These are phyloP conservation scores for Lydus trimaculatus DNA, from an alignment of 2,888 invertebrate species.

Conservation along the genomic window DNA sequence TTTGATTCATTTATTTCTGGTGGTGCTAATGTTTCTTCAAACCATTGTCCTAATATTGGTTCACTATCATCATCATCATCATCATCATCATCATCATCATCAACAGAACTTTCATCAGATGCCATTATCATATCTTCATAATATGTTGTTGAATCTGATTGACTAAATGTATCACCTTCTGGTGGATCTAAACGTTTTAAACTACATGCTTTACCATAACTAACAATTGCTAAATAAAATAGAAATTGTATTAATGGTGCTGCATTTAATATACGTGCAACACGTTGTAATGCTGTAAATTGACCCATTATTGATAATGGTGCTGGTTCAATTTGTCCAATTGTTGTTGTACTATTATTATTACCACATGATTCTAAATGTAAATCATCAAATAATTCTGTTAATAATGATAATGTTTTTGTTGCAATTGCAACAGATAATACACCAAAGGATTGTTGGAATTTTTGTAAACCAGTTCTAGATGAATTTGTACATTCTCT, in stretches of 20 bases:
- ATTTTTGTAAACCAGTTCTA: conserved; percentile 74
- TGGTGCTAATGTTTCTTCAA: conserved; percentile 91
- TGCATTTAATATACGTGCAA: conserved; percentile 73
- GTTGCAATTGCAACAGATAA: conserved; percentile 89
- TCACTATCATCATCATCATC: conserved; percentile 88
- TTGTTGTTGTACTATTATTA: conserved; percentile 49
- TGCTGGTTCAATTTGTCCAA: conserved; percentile 64
- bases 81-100: conserved; percentile 86
- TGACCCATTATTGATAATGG: conserved; percentile 70
- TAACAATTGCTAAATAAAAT: conserved; percentile 87
- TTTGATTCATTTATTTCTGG: conserved; percentile 71
- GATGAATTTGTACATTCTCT: conserved; percentile 58
- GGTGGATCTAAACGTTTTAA: conserved; percentile 83
- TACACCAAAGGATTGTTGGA: conserved; percentile 88
- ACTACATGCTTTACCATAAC: conserved; percentile 89
- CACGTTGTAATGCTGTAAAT: conserved; percentile 73
- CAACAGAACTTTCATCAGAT: conserved; percentile 88
- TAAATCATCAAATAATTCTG: conserved; percentile 78
- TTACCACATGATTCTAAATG: conserved; percentile 74
- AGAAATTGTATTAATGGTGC: conserved; percentile 83
- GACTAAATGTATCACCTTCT: conserved; percentile 84
- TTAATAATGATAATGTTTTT: conserved; percentile 80
- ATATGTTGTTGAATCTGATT: conserved; percentile 94
- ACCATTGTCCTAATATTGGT: conserved; percentile 90
- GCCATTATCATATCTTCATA: conserved; percentile 94